A percentile compares a stretch with the other conserved stretches of the same genome.
phyloP scores from a whole-genome alignment of 2,113 vertebrate genomes.

The Thinocorus orbignyianus region DNA sequence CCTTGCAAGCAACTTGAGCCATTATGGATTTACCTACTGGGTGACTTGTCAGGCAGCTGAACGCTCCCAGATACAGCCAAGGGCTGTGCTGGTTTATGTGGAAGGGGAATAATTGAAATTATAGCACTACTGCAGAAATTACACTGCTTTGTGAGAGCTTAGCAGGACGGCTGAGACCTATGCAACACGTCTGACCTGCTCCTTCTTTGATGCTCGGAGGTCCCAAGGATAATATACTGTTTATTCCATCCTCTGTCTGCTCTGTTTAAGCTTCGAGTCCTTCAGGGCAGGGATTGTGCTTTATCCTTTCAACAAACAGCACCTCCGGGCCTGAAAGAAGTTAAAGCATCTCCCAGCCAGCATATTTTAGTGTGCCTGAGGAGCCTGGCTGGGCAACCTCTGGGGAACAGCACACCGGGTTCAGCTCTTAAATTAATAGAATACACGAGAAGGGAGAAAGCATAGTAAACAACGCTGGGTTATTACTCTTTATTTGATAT shows the following conservation, averaged over 20 bases:
- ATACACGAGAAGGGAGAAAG: neutral
- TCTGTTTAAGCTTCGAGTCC: neutral
- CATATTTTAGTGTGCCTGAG: neutral
- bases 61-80: neutral
- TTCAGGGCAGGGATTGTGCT: neutral
- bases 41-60: neutral
- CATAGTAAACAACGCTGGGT: neutral
- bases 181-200: fast-evolving
- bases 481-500: neutral
- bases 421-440: neutral
- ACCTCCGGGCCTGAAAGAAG: neutral
- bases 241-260: neutral
- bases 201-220: neutral
- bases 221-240: neutral
- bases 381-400: neutral
- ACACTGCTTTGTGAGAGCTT: neutral
- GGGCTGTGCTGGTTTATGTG: neutral
- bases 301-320: neutral
- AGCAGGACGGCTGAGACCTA: neutral
- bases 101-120: neutral
- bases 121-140: neutral
- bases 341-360: neutral
- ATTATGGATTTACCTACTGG: neutral
- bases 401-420: neutral
- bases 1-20: neutral